A percentile compares a stretch with the other conserved stretches of the same genome.
These are phyloP conservation scores for Gymnoscopelus braueri DNA, from an alignment of 2,797 vertebrate genomes.

Conservation along the genomic window DNA sequence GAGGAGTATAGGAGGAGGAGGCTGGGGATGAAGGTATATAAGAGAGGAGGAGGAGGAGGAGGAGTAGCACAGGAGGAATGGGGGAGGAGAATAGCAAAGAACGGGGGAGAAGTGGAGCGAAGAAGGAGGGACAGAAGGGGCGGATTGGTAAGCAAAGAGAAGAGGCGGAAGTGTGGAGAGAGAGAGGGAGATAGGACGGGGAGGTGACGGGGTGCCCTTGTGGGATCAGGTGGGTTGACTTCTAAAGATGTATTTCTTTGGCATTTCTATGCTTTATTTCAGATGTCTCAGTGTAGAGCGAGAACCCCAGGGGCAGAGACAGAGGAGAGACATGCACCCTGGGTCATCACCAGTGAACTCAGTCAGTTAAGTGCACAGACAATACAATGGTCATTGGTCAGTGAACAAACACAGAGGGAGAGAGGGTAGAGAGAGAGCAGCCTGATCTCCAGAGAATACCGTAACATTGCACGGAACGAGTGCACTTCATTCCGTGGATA, in stretches of 20 bases:
- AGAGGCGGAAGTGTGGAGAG: slow-evolving; percentile 15
- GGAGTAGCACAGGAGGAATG: slow-evolving; percentile 42
- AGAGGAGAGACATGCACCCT: neutral
- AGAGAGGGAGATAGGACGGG: slow-evolving; percentile 8
- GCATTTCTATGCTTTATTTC: too few relatives aligned
- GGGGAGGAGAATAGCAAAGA: slow-evolving; percentile 35
- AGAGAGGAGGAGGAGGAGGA: slow-evolving; percentile 6
- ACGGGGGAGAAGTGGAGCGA: slow-evolving; percentile 43
- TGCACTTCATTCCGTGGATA: too few relatives aligned
- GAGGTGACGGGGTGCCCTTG: slow-evolving; percentile 21
- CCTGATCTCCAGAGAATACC: too few relatives aligned
- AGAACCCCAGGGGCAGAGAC: neutral
- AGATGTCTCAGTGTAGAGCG: neutral
- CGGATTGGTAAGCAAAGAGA: too few relatives aligned
- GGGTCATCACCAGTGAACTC: too few relatives aligned
- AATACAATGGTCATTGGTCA: too few relatives aligned
- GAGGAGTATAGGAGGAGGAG: slow-evolving; percentile 41
- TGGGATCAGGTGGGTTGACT: slow-evolving; percentile 46
- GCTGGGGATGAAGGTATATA: neutral
- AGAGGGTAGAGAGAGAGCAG: neutral
- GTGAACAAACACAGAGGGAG: neutral
- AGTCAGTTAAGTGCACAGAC: too few relatives aligned
- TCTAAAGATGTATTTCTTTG: neutral
- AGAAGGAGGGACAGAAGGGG: too few relatives aligned
- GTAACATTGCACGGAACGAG: too few relatives aligned